phyloP scores from a whole-genome alignment of 2,888 invertebrate genomes.

The Bruchidius siliquastri region DNA sequence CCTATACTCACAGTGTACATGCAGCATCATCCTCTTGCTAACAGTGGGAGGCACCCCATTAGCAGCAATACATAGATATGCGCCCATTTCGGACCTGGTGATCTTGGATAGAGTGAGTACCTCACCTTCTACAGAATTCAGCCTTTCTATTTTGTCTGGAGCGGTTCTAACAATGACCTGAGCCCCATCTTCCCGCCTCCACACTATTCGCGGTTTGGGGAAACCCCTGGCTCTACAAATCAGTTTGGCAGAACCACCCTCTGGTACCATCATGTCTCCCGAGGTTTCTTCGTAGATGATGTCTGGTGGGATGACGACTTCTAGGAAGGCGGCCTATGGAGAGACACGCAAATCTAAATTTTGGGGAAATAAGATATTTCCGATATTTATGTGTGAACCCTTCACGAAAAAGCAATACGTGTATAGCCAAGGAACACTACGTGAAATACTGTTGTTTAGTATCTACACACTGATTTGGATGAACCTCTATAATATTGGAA shows the following conservation, averaged over 20 bases:
- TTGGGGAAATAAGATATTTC: too few species aligned
- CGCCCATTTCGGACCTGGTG: slow-evolving; percentile 85
- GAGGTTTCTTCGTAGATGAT: slow-evolving; percentile 86
- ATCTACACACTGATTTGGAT: too few species aligned
- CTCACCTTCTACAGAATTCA: slow-evolving; percentile 71
- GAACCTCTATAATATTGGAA: too few species aligned
- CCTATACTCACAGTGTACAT: slow-evolving; percentile 79
- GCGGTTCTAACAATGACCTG: slow-evolving; percentile 75
- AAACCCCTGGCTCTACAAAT: slow-evolving; percentile 82
- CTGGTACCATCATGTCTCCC: slow-evolving; percentile 92
- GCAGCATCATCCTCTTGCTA: slow-evolving; percentile 86
- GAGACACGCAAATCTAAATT: neutral
- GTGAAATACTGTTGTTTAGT: too few species aligned
- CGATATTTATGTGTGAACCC: too few species aligned
- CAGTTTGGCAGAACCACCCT: slow-evolving; percentile 82
- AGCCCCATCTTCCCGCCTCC: slow-evolving; percentile 82
- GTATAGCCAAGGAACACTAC: too few species aligned
- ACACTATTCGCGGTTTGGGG: slow-evolving; percentile 78
- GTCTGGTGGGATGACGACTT: slow-evolving; percentile 89
- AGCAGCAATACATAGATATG: slow-evolving; percentile 82
- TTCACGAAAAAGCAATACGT: too few species aligned
- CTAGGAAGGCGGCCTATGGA: slow-evolving; percentile 59
- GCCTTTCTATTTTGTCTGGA: slow-evolving; percentile 72
- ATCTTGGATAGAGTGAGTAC: slow-evolving; percentile 77
- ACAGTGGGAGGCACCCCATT: slow-evolving; percentile 85